A percentile compares a stretch with the other conserved stretches of the same genome.
Evolutionary conservation across 1,140 invertebrate species (phyloP).

Genomic region (Hylaeus anthracinus): DNA sequence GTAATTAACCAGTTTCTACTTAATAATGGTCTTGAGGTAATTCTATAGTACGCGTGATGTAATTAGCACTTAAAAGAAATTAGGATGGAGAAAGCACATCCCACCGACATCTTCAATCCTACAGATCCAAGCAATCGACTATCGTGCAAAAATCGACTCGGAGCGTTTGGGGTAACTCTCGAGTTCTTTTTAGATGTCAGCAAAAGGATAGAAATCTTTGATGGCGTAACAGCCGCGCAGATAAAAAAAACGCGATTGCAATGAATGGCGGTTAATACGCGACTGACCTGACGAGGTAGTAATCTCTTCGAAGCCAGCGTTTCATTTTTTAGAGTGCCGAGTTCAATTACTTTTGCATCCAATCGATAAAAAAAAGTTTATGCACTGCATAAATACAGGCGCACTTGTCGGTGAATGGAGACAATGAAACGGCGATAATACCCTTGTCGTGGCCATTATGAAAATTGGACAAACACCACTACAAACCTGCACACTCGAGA

Average conservation of each 20-base stretch:
- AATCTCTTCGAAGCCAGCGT: not conserved
- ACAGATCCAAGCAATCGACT: not conserved
- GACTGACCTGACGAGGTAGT: not conserved
- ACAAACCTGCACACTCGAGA: too few species aligned
- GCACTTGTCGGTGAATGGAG: not conserved
- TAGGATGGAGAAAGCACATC: not conserved
- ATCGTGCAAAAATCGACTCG: not conserved
- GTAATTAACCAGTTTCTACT: not conserved
- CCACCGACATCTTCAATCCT: not conserved
- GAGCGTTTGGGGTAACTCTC: not conserved
- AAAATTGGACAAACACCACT: not conserved
- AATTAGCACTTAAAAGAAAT: not conserved
- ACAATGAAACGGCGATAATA: not conserved
- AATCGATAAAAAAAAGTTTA: slow-evolving; percentile 5
- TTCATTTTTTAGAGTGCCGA: slow-evolving; percentile 37
- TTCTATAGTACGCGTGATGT: not conserved
- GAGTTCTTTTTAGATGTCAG: not conserved
- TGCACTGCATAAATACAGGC: not conserved
- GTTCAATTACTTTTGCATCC: not conserved
- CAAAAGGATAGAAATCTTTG: too few species aligned
- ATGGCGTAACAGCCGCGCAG: not conserved
- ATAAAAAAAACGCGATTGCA: not conserved
- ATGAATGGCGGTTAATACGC: not conserved
- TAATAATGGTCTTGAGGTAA: not conserved
- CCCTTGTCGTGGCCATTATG: not conserved